phyloP scores from a whole-genome alignment of 92 coral and sea anemone species.

The Bergia sp. region DNA sequence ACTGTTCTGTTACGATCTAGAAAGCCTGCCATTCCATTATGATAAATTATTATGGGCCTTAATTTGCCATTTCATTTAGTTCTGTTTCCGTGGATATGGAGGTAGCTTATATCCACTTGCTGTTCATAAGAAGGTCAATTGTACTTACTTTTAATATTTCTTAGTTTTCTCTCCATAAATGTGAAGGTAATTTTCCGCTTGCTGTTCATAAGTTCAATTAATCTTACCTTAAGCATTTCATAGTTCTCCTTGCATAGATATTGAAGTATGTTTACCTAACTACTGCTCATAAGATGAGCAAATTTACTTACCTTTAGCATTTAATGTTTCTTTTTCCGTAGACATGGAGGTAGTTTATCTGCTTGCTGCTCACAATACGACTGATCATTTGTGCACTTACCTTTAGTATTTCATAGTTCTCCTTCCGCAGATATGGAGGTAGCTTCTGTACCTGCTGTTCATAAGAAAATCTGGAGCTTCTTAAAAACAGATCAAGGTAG shows the following conservation, averaged over 20 bases:
- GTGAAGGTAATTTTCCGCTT: too few relatives aligned
- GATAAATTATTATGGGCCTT: too few relatives aligned
- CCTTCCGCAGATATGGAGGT: slow-evolving; percentile 36
- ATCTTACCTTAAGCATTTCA: too few relatives aligned
- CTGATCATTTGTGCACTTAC: background rate
- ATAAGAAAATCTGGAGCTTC: slow-evolving; percentile 23
- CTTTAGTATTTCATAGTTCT: slow-evolving; percentile 33
- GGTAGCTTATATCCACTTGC: too few relatives aligned
- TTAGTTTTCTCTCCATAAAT: too few relatives aligned
- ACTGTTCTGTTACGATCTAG: too few relatives aligned
- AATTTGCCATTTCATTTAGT: too few relatives aligned
- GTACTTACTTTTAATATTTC: too few relatives aligned
- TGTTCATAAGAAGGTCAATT: too few relatives aligned
- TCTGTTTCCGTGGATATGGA: too few relatives aligned
- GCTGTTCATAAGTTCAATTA: too few relatives aligned
- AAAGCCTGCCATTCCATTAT: too few relatives aligned
- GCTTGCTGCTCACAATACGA: background rate
- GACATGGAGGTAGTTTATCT: background rate
- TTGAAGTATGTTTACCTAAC: background rate
- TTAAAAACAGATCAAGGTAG: slow-evolving; percentile 31
- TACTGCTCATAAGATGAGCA: background rate
- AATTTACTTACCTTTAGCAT: background rate
- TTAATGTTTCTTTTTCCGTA: background rate
- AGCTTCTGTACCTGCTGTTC: background rate
- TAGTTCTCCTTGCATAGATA: background rate